Conservation (phyloP, 2,888 invertebrate species). For the Elmis aenea region DNA sequence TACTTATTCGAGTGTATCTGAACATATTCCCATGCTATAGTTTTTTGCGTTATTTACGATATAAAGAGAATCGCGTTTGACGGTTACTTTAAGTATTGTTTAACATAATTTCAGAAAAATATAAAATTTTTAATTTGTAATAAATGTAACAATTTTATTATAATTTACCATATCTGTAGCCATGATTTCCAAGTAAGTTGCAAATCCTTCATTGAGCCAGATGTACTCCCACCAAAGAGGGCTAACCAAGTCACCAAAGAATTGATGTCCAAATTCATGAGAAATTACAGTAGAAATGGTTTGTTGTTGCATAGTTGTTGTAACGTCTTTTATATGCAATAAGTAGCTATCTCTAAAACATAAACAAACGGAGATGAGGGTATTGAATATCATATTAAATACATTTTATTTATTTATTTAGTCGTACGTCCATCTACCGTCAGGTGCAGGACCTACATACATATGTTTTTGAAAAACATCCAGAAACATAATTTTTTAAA, state of each 20-base stretch:
- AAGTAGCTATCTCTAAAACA: slow-evolving; percentile 13
- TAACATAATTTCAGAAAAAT: too few relatives aligned
- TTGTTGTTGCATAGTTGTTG: slow-evolving; percentile 9
- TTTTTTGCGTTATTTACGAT: neutral
- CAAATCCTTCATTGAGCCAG: slow-evolving; percentile 52
- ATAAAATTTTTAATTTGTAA: too few relatives aligned
- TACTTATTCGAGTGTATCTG: too few relatives aligned
- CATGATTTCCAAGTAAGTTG: slow-evolving; percentile 49
- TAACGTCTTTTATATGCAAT: slow-evolving; percentile 3
- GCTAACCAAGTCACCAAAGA: slow-evolving; percentile 48
- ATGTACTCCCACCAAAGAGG: slow-evolving; percentile 43
- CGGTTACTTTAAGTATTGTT: neutral
- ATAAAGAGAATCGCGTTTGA: too few relatives aligned
- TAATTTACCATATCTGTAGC: slow-evolving; percentile 21
- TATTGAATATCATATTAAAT: too few relatives aligned
- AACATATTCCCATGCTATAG: too few relatives aligned
- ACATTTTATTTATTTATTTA: too few relatives aligned
- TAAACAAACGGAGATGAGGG: too few relatives aligned
- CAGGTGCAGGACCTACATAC: too few relatives aligned
- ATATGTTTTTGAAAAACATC: too few relatives aligned
- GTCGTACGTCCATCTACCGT: too few relatives aligned
- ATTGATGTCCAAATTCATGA: slow-evolving; percentile 55
- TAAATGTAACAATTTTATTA: neutral
- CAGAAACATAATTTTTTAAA: too few relatives aligned
- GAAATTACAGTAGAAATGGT: slow-evolving; percentile 40